Evolutionary conservation across 2,113 vertebrate species (phyloP).

Genomic region (Dendrocopos noguchii): DNA sequence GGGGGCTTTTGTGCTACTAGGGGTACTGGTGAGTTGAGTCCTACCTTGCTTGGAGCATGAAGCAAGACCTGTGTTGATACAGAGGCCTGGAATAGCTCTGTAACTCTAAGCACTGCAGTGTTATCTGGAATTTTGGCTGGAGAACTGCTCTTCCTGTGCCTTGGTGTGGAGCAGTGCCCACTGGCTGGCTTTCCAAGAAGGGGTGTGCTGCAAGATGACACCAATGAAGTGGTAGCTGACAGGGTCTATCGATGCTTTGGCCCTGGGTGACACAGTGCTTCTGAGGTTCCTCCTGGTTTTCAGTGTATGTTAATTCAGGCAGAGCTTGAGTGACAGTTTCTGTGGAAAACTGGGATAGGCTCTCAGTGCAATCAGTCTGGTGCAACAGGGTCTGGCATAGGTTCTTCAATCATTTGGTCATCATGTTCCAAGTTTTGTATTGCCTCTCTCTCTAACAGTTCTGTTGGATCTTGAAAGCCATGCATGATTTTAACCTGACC

Average conservation of each 20-base stretch:
- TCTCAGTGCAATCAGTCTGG: background rate
- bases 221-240: background rate
- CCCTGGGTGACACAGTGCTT: background rate
- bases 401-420: background rate
- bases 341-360: background rate
- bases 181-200: background rate
- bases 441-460: background rate
- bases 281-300: background rate
- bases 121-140: background rate
- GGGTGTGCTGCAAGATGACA: fast-evolving
- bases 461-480: background rate
- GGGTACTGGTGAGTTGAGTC: background rate
- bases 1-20: background rate
- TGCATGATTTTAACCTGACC: background rate
- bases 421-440: background rate
- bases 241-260: fast-evolving
- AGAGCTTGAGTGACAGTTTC: background rate
- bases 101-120: background rate
- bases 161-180: fast-evolving
- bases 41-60: background rate
- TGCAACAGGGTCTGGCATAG: background rate
- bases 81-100: background rate
- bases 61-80: background rate
- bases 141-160: background rate
- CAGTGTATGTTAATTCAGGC: background rate